A percentile compares a stretch with the other conserved stretches of the same genome.
Conservation (phyloP, 1,140 invertebrate species). For the Pseudomyrmex concolor region DNA sequence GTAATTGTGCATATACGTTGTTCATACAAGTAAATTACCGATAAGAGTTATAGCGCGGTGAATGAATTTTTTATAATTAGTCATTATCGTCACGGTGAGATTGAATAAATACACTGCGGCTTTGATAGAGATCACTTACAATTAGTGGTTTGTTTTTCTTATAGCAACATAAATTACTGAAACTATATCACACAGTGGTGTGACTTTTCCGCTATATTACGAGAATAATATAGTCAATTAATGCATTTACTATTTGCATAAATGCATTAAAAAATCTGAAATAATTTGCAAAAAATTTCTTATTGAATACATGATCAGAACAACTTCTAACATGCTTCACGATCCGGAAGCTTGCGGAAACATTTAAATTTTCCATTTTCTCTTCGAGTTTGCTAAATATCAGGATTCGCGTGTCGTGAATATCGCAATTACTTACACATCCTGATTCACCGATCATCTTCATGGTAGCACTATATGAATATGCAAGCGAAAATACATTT, state of each 20-base stretch:
- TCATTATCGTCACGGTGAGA: neutral
- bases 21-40: neutral
- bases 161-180: neutral
- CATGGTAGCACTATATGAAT: conserved; percentile 38
- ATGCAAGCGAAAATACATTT: conserved; percentile 27
- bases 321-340: no score
- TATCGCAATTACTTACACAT: conserved; percentile 35
- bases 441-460: conserved; percentile 6
- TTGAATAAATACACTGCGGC: neutral
- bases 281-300: neutral
- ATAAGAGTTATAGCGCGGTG: neutral
- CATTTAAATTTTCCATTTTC: neutral
- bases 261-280: neutral
- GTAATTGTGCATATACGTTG: neutral
- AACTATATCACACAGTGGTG: neutral
- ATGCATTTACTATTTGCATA: neutral
- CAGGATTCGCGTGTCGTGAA: conserved; percentile 47
- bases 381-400: conserved; percentile 21
- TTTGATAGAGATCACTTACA: no score
- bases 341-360: neutral
- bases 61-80: neutral
- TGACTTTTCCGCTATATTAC: neutral
- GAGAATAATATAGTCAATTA: no score
- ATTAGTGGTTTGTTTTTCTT: neutral
- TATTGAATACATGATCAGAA: neutral